A percentile compares a stretch with the other conserved stretches of the same genome.
Evolutionary conservation across 2,113 vertebrate species (phyloP).

Genomic region (Prionailurus bengalensis): DNA sequence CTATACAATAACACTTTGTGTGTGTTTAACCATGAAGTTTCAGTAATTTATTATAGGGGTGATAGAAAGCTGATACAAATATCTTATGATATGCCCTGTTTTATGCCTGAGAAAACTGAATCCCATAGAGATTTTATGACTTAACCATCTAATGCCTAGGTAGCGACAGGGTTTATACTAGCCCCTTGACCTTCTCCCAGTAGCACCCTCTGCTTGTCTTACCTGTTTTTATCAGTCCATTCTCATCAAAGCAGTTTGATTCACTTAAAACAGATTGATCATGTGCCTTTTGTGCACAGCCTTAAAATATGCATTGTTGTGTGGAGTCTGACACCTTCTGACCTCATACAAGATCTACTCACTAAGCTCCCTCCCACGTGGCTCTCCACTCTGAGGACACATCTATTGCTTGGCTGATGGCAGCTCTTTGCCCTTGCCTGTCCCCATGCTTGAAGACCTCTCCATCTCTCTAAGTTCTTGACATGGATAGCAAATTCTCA

Average conservation of each 20-base stretch:
- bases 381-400: neutral
- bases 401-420: neutral
- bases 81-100: neutral
- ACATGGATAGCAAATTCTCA: neutral
- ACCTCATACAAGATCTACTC: neutral
- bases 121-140: neutral
- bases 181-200: neutral
- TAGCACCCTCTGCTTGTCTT: neutral
- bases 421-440: neutral
- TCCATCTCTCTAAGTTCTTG: neutral
- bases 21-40: neutral
- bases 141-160: neutral
- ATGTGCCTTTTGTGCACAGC: neutral
- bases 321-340: neutral
- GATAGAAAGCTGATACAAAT: neutral
- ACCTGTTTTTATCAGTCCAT: neutral
- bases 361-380: accelerated
- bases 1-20: neutral
- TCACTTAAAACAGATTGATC: neutral
- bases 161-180: neutral
- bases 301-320: neutral
- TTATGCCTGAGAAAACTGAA: neutral
- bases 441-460: neutral
- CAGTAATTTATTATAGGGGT: neutral
- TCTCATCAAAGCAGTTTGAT: neutral